Evolutionary conservation across 1,140 invertebrate species (phyloP), one percentile per base, ranked within the genome.

Genomic region (Hormaphis cornu): DNA sequence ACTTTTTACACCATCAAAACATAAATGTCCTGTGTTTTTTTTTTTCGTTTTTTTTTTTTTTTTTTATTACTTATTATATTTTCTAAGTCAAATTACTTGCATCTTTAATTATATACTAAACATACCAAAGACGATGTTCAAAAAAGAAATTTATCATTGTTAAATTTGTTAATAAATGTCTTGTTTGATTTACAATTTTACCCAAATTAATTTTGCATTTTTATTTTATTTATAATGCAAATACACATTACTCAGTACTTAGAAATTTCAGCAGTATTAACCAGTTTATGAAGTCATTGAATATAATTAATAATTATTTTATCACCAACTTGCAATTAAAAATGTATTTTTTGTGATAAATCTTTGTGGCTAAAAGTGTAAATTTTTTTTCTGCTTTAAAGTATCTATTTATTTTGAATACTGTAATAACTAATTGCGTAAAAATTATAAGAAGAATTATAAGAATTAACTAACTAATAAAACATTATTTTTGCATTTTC

Each of bases 131-230:
- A 58, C 54, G 37, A 58, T 26, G 3, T 40, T 58, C n/a, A 58
- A 22, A 58, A 58, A 40, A 56, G 16, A 37, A 56, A 56, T 56
- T 35, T 16, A 37, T 35, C 37, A 56, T 56, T 58, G 54, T 58
- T 56, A 40, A 24, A 58, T 56, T 56, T 40, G 54, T 58, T 40
- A 58, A 58, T 58, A 56, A 56, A 56, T 56, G 22, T 56, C 28
- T 56, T 14, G 53, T 56, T 56, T 56, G 33, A 56, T 56, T 56
- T 35, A 58, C 40, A 16, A 40, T 58, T 37, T 37, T 9, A 40
- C 14, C 0, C 40, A 58, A 58, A 58, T 58, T 40, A 58, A 24
- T 26, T 18, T 24, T 40, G 33, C 6, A 14, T 58, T 58, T 58
- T 58, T 24, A 58, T 58, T 58, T 58, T 30, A 56, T 56, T 35